These are phyloP conservation scores for Peromyscus aztecus DNA, from an alignment of 2,797 vertebrate genomes.

Conservation along the genomic window DNA sequence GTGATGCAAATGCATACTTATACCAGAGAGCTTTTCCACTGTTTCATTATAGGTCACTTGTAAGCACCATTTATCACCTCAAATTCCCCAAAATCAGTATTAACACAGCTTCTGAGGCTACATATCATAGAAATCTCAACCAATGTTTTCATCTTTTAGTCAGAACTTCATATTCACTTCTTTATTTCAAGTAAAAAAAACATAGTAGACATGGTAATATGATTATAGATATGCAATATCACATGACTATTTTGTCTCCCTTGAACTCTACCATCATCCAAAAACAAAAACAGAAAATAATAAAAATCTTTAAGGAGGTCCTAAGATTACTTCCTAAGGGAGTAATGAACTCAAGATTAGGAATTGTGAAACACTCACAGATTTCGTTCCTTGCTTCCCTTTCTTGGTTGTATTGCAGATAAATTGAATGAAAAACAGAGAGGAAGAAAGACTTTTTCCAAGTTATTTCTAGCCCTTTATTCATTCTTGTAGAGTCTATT, in stretches of 20 bases:
- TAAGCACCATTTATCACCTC: not conserved
- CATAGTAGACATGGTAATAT: not conserved
- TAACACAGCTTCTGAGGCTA: not conserved
- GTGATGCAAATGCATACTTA: not conserved
- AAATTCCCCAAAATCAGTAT: not conserved
- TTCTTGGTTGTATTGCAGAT: not conserved
- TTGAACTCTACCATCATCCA: not conserved
- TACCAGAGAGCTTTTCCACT: not conserved
- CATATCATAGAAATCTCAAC: slow-evolving; percentile 11
- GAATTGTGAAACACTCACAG: not conserved
- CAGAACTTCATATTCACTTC: not conserved
- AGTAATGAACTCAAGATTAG: not conserved
- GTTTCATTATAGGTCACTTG: slow-evolving; percentile 6
- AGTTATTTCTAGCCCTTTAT: slow-evolving; percentile 16
- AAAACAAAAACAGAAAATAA: not conserved
- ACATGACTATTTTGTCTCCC: not conserved
- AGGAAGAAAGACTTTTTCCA: not conserved
- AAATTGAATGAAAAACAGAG: not conserved
- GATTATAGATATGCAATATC: not conserved
- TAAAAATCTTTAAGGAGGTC: not conserved
- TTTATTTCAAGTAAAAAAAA: not conserved
- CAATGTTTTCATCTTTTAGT: slow-evolving; percentile 26
- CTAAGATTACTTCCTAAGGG: not conserved
- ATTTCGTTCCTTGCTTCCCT: not conserved
- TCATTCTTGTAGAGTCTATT: slow-evolving; percentile 5